A percentile compares a stretch with the other conserved stretches of the same genome.
phyloP scores from a whole-genome alignment of 1,140 invertebrate genomes.

The Dendrolimus punctatus region DNA sequence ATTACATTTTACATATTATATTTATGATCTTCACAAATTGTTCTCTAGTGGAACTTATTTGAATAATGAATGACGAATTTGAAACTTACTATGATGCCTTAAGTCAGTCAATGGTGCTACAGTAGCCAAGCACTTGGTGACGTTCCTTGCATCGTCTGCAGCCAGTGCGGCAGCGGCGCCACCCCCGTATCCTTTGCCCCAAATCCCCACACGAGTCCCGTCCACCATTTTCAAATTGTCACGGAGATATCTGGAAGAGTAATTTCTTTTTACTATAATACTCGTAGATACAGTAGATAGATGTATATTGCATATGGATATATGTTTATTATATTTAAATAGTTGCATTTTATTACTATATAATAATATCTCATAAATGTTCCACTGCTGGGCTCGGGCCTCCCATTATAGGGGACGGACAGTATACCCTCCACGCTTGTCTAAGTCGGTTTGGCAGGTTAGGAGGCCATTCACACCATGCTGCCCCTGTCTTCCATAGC shows the following conservation, averaged over 20 bases:
- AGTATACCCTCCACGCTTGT: too few relatives aligned
- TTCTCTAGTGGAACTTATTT: not conserved
- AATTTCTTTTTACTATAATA: not conserved
- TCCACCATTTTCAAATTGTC: conserved; percentile 85
- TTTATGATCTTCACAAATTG: not conserved
- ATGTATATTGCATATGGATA: too few relatives aligned
- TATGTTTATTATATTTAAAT: too few relatives aligned
- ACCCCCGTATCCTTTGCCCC: conserved; percentile 81
- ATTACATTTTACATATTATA: not conserved
- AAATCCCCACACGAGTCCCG: conserved; percentile 79
- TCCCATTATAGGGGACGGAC: too few relatives aligned
- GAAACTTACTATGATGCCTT: conserved; percentile 81
- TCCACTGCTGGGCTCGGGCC: too few relatives aligned
- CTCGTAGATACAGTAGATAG: too few relatives aligned
- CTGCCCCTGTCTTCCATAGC: too few relatives aligned
- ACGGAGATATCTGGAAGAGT: conserved; percentile 75
- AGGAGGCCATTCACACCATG: too few relatives aligned
- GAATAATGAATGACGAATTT: not conserved
- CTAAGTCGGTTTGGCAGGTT: too few relatives aligned
- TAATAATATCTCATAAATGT: too few relatives aligned
- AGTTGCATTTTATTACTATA: too few relatives aligned
- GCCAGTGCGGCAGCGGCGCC: conserved; percentile 82
- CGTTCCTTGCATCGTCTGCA: conserved; percentile 78
- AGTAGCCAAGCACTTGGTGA: conserved; percentile 85
- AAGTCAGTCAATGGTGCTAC: conserved; percentile 88